Evolutionary conservation across 1,140 invertebrate species (phyloP), one percentile per base, ranked within the genome.

Genomic region (Oryzaephilus surinamensis): DNA sequence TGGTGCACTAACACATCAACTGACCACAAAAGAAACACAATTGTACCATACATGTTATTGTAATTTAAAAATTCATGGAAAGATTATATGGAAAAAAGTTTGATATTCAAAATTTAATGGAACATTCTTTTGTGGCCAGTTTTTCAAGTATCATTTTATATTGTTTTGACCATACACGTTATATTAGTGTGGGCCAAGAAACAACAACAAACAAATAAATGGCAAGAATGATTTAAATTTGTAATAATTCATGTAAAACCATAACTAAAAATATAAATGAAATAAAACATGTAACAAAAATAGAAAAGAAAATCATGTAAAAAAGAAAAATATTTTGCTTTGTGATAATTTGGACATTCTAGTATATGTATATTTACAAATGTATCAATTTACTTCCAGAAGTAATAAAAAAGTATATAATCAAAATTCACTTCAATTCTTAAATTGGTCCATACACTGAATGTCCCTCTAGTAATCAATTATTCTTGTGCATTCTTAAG

Each of bases 161-260:
- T 50, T 46, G 43, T 49, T 46, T 48, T 40, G 51, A 53, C 51
- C 51, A 53, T 35, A 45, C 51, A 53, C 51, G 51, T 48, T 34
- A 53, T 53, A 53, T 29, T 32, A 39, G 51, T 53, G 51, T 46
- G 43, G 51, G 51, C 51, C 40, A 38, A 47, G 43, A 48, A 53
- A 53, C 51, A 52, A 52, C 43, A 43, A 41, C 28, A 45, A 52
- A 46, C 41, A 50, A n/a, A n/a, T n/a, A n/a, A n/a, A 50, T 40
- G 42, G 50, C 47, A 48, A 40, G n/a, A n/a, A 29, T 50, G 32
- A 43, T 43, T 11, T 38, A 38, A 38, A 32, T 36, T 31, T 10
- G 11, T 24, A 11, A 24, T 11, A 24, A 11, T 7, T n/a, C 4
- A 24, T 24, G 23, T 8, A 4, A 24, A 24, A 24, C 10, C 8